Evolutionary conservation across 2,888 invertebrate genomes (phyloP).

Genomic region (Nebria salina): DNA sequence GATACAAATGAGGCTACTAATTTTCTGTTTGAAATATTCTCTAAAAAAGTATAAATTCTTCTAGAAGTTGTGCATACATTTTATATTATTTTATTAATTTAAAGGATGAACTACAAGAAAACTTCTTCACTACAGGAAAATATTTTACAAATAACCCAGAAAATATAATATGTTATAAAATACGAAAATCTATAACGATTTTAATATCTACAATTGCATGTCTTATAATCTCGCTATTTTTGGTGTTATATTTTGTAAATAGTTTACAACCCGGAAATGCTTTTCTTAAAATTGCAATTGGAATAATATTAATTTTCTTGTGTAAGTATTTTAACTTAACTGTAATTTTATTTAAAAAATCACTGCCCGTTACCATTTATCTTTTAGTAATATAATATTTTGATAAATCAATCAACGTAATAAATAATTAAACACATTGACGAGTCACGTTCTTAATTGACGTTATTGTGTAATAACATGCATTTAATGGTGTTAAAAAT

Average conservation of each 20-base stretch:
- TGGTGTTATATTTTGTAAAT: slow-evolving; percentile 68
- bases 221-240: slow-evolving; percentile 71
- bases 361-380: too few relatives aligned
- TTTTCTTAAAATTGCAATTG: slow-evolving; percentile 55
- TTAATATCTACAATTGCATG: slow-evolving; percentile 75
- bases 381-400: too few relatives aligned
- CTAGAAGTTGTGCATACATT: slow-evolving; percentile 53
- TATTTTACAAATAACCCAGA: slow-evolving; percentile 56
- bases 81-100: slow-evolving; percentile 29
- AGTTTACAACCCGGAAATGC: slow-evolving; percentile 58
- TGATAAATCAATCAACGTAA: too few relatives aligned
- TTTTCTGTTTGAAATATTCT: slow-evolving; percentile 82
- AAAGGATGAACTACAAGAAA: slow-evolving; percentile 56
- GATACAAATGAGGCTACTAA: slow-evolving; percentile 75
- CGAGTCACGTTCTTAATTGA: too few relatives aligned
- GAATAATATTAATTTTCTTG: slow-evolving; percentile 55
- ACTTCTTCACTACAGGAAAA: slow-evolving; percentile 57
- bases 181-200: slow-evolving; percentile 68
- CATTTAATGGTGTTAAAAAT: too few relatives aligned
- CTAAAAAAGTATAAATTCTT: slow-evolving; percentile 73
- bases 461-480: too few relatives aligned
- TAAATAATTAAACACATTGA: too few relatives aligned
- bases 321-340: slow-evolving; percentile 60
- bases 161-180: slow-evolving; percentile 51
- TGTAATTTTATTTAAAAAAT: too few relatives aligned